Conservation (phyloP, 2,888 invertebrate species). For the Cistogaster globosa region DNA sequence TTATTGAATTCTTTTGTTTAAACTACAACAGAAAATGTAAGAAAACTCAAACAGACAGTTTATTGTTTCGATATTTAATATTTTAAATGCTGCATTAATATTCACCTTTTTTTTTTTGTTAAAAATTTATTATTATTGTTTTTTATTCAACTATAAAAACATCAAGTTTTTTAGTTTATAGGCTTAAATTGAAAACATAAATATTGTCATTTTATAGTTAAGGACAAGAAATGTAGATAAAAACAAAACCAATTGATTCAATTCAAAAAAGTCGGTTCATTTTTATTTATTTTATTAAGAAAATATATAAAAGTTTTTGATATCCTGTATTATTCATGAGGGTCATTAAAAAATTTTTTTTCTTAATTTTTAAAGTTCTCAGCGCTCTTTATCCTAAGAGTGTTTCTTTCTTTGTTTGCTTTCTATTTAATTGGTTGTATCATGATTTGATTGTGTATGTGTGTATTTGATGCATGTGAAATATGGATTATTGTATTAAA, state of each 20-base stretch:
- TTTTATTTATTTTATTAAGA: constrained; percentile 5
- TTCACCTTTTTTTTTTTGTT: constrained; percentile 67
- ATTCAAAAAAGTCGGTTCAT: background rate
- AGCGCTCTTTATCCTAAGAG: too few relatives aligned
- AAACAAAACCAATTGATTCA: constrained; percentile 11
- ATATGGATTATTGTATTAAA: too few relatives aligned
- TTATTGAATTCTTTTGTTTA: constrained; percentile 46
- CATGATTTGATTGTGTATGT: too few relatives aligned
- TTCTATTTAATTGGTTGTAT: too few relatives aligned
- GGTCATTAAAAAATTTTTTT: background rate
- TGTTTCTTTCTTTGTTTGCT: too few relatives aligned
- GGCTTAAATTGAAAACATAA: constrained; percentile 43
- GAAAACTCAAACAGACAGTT: constrained; percentile 18
- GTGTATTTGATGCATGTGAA: too few relatives aligned
- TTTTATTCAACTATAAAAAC: constrained; percentile 44
- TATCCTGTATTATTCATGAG: background rate
- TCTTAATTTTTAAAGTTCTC: background rate
- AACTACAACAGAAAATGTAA: constrained; percentile 13
- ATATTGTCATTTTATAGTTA: constrained; percentile 63
- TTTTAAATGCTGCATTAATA: constrained; percentile 59
- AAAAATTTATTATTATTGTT: constrained; percentile 25
- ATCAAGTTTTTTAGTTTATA: constrained; percentile 39
- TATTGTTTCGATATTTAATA: constrained; percentile 59
- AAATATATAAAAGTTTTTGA: background rate
- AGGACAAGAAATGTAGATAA: background rate